These are phyloP conservation scores for Poeciliopsis retropinna DNA, from an alignment of 2,113 vertebrate species.

Conservation along the genomic window DNA sequence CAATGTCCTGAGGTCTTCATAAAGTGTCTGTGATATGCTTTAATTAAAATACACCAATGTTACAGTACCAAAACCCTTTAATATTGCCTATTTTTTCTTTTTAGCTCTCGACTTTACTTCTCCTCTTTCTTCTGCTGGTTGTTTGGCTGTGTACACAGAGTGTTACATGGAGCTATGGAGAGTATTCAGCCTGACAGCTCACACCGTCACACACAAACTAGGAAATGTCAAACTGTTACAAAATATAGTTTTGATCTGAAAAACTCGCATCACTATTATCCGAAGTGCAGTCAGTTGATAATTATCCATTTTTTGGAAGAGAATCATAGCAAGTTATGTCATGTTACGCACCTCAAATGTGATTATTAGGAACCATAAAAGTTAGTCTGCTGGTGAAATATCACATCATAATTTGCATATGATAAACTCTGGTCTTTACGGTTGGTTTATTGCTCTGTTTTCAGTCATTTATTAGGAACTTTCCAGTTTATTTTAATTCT, in stretches of 20 bases:
- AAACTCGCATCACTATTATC: background rate
- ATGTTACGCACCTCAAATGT: background rate
- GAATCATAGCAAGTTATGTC: background rate
- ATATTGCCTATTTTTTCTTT: background rate
- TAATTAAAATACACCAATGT: background rate
- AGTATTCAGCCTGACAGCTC: background rate
- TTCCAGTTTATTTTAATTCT: background rate
- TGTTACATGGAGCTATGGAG: background rate
- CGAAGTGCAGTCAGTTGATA: background rate
- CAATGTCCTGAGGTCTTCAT: conserved; percentile 4
- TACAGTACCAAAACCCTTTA: background rate
- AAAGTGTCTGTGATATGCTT: conserved; percentile 3
- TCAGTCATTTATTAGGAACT: background rate
- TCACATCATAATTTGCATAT: too few species aligned
- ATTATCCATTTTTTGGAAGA: background rate
- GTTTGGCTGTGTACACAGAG: background rate
- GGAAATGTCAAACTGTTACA: background rate
- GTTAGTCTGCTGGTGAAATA: too few species aligned
- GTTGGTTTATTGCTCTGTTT: background rate
- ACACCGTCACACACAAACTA: background rate
- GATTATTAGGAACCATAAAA: background rate
- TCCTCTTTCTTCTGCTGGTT: background rate
- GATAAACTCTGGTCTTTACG: too few species aligned
- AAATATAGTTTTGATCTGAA: background rate
- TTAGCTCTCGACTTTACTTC: background rate